Conservation (phyloP, 1,140 invertebrate species). For the Idris sp. region DNA sequence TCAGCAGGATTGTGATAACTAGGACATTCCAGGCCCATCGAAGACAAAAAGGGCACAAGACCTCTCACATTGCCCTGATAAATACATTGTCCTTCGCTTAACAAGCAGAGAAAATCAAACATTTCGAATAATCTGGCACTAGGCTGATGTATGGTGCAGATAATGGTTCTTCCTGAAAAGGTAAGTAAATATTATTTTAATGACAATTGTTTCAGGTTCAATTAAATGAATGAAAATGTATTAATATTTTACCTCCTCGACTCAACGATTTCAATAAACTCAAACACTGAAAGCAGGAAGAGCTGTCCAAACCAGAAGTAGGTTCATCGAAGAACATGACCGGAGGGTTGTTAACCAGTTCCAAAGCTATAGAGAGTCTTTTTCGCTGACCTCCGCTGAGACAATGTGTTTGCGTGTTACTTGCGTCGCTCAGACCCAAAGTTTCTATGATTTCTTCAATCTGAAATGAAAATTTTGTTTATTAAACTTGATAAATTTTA, state of each 20-base stretch:
- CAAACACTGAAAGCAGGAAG: constrained; percentile 94
- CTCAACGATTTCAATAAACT: constrained; percentile 88
- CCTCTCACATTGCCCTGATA: constrained; percentile 89
- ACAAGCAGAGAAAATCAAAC: constrained; percentile 94
- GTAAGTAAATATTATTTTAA: too few species aligned
- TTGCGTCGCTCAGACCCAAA: constrained; percentile 85
- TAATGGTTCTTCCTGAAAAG: constrained; percentile 88
- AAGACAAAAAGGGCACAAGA: constrained; percentile 92
- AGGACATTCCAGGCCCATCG: constrained; percentile 91
- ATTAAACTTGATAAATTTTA: too few species aligned
- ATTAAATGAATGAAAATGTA: too few species aligned
- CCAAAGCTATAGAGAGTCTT: constrained; percentile 92
- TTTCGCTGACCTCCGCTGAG: constrained; percentile 96
- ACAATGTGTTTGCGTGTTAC: constrained; percentile 87
- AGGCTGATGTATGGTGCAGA: constrained; percentile 98
- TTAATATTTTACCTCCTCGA: constrained; percentile 84
- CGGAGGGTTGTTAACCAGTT: constrained; percentile 93
- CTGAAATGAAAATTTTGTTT: constrained; percentile 54
- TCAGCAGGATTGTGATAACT: constrained; percentile 97
- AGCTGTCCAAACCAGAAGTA: constrained; percentile 96
- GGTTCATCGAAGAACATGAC: constrained; percentile 99
- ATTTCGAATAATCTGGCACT: constrained; percentile 96
- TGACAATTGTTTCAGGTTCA: too few species aligned
- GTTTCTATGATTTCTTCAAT: constrained; percentile 91
- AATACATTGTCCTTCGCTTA: constrained; percentile 94